These are phyloP conservation scores for Entelurus aequoreus DNA, from an alignment of 2,113 vertebrate genomes.

Conservation along the genomic window DNA sequence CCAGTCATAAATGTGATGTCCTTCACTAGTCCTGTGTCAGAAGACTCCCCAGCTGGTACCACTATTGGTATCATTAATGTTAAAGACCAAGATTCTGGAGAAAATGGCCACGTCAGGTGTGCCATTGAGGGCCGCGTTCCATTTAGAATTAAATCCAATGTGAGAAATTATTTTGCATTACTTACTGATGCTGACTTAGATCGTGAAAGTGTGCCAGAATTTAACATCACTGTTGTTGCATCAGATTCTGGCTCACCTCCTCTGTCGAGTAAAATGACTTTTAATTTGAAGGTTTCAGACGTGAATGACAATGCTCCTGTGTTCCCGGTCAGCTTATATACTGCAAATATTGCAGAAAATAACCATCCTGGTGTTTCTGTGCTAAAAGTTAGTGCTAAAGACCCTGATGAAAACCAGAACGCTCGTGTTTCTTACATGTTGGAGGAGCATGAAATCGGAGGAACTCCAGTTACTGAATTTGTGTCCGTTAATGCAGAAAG, in stretches of 20 bases:
- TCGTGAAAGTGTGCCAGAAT: conserved; percentile 46
- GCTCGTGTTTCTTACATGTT: conserved; percentile 65
- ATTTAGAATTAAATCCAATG: conserved; percentile 54
- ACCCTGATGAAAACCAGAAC: conserved; percentile 51
- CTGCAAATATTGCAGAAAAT: conserved; percentile 35
- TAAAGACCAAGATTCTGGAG: conserved; percentile 52
- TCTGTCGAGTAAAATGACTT: conserved; percentile 10
- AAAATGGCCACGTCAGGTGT: conserved; percentile 54
- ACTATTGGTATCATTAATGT: conserved; percentile 59
- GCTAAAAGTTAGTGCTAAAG: conserved; percentile 16
- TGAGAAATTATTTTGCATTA: conserved; percentile 56
- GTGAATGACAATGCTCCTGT: conserved; percentile 50
- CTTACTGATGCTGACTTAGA: conserved; percentile 50
- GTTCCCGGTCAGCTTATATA: conserved; percentile 19
- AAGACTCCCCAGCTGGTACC: conserved; percentile 48
- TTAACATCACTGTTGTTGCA: conserved; percentile 53
- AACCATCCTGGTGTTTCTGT: conserved; percentile 30
- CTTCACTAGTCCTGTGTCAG: conserved; percentile 46
- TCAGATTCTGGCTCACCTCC: conserved; percentile 52
- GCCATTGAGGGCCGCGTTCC: conserved; percentile 32
- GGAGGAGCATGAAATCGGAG: conserved; percentile 31
- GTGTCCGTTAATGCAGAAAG: conserved; percentile 66
- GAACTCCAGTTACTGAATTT: conserved; percentile 30
- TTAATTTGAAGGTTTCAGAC: conserved; percentile 37
- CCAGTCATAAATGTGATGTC: conserved; percentile 57